Evolutionary conservation across 2,888 invertebrate species (phyloP).

Genomic region (Aleiodes alternator): DNA sequence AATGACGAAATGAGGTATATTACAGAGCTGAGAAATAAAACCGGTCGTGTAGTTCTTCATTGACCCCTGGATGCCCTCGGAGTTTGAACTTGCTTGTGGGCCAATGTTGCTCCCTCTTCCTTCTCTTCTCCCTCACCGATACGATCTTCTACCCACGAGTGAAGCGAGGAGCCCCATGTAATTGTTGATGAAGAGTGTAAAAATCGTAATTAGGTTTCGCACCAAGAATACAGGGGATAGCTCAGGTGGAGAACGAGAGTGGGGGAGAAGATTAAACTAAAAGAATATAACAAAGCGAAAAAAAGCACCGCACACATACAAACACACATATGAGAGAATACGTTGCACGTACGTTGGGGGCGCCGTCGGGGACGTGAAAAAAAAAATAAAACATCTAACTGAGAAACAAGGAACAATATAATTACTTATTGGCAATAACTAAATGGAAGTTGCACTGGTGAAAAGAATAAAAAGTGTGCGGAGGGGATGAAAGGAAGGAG

Average conservation of each 20-base stretch:
- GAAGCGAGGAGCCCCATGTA: constrained; percentile 51
- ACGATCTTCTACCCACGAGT: constrained; percentile 37
- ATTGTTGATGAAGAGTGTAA: constrained; percentile 60
- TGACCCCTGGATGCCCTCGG: constrained; percentile 56
- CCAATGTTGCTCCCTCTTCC: not conserved
- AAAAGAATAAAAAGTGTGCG: constrained; percentile 33
- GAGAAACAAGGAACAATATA: constrained; percentile 57
- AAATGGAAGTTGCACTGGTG: constrained; percentile 58
- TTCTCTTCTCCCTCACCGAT: constrained; percentile 13
- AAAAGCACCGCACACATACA: constrained; percentile 8
- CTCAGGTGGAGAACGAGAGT: constrained; percentile 36
- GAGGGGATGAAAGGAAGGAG: constrained; percentile 43
- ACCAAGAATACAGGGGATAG: constrained; percentile 40
- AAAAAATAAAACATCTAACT: constrained; percentile 48
- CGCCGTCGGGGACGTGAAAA: constrained; percentile 56
- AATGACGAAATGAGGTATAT: constrained; percentile 1
- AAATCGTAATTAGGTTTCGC: constrained; percentile 60
- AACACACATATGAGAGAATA: constrained; percentile 23
- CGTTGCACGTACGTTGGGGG: constrained; percentile 51
- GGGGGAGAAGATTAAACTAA: constrained; percentile 39
- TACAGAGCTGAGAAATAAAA: constrained; percentile 37
- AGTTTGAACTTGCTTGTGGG: constrained; percentile 51
- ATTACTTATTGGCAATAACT: constrained; percentile 65
- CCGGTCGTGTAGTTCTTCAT: constrained; percentile 54
- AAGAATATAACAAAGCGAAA: constrained; percentile 30